A percentile compares a stretch with the other conserved stretches of the same genome.
phyloP scores from a whole-genome alignment of 2,888 invertebrate species.

The Phortica magna region DNA sequence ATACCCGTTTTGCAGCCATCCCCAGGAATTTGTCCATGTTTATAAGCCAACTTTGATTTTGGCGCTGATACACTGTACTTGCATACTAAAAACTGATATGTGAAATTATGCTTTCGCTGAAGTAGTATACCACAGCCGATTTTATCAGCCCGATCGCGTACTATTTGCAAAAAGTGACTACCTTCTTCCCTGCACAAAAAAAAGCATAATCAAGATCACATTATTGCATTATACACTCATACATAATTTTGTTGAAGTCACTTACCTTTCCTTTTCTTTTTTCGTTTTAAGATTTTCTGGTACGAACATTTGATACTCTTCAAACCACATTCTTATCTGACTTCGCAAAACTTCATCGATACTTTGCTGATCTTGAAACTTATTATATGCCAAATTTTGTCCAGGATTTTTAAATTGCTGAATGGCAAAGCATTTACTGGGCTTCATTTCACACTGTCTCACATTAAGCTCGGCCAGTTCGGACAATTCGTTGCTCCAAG shows the following conservation, averaged over 20 bases:
- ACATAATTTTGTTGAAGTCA: not conserved
- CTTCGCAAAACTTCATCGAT: constrained; percentile 7
- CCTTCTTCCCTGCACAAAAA: constrained; percentile 1
- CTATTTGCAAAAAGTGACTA: constrained; percentile 26
- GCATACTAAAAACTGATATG: constrained; percentile 17
- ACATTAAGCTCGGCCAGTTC: constrained; percentile 28
- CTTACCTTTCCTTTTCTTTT: not conserved
- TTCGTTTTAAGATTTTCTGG: not conserved
- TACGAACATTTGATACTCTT: constrained; percentile 2
- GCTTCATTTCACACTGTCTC: constrained; percentile 15
- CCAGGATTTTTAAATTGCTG: constrained; percentile 3
- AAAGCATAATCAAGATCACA: not conserved
- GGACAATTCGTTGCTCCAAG: constrained; percentile 39
- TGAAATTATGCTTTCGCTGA: not conserved
- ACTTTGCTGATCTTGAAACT: constrained; percentile 14
- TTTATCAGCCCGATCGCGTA: not conserved
- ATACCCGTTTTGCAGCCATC: not conserved
- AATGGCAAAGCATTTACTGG: not conserved
- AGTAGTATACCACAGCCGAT: constrained; percentile 19
- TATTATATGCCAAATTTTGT: constrained; percentile 33
- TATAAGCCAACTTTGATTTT: not conserved
- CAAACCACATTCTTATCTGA: constrained; percentile 37
- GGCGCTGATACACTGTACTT: constrained; percentile 19
- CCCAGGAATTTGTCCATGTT: not conserved
- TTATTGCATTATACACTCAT: not conserved